Percentiles rank a stretch among this genome's conserved stretches.
Evolutionary conservation across 2,113 vertebrate genomes (phyloP).

Genomic region (Columba janthina): DNA sequence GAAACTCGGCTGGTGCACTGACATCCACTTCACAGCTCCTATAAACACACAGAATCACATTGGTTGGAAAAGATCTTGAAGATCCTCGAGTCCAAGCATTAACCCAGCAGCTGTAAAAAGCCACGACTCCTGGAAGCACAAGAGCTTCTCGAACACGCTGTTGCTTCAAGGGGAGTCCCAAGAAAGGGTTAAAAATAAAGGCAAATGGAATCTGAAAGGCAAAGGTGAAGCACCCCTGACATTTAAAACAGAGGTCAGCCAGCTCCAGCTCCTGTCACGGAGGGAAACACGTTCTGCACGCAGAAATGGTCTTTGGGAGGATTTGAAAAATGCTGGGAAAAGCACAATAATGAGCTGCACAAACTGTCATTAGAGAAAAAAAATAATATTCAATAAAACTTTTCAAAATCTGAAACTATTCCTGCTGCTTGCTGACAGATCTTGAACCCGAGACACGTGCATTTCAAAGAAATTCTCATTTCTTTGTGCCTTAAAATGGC

Average conservation of each 20-base stretch:
- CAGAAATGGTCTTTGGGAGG: neutral
- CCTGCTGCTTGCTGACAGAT: neutral
- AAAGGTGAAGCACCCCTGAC: conserved; percentile 58
- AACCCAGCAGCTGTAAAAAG: accelerated
- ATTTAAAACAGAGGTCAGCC: conserved; percentile 78
- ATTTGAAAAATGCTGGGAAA: neutral
- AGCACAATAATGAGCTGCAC: accelerated
- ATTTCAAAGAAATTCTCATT: neutral
- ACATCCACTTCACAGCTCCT: neutral
- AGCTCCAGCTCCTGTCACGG: neutral
- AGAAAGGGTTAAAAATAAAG: conserved; percentile 31
- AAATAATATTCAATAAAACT: accelerated
- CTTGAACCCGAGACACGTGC: accelerated
- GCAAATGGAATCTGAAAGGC: conserved; percentile 23
- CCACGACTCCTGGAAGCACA: neutral
- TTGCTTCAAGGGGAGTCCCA: neutral
- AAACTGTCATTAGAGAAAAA: neutral
- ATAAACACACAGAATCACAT: no score
- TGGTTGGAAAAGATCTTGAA: no score
- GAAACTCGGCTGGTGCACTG: no score
- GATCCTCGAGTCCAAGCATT: no score
- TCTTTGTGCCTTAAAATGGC: neutral
- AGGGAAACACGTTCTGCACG: neutral
- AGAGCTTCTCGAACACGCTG: accelerated
- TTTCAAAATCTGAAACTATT: neutral